Conservation (phyloP, 2,888 invertebrate species). For the Acanthosepion esculentum region DNA sequence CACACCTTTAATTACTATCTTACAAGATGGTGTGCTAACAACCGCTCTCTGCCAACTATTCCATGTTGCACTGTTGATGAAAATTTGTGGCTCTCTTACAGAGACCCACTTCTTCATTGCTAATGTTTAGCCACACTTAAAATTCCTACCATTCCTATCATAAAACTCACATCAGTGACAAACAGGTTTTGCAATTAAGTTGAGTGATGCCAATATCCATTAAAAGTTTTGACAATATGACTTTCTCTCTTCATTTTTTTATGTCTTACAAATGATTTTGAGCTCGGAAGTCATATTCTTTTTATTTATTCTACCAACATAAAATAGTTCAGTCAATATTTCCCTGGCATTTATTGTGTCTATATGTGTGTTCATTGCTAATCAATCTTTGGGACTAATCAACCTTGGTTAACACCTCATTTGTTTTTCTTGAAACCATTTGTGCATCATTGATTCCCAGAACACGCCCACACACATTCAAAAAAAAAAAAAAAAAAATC, state of each 20-base stretch:
- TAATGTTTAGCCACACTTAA: neutral
- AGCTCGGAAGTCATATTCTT: neutral
- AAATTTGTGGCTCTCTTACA: neutral
- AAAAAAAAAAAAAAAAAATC: too few species aligned
- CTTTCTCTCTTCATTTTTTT: neutral
- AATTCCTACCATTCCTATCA: neutral
- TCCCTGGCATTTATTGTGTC: neutral
- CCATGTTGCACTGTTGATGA: neutral
- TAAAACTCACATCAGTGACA: neutral
- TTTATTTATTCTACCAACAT: neutral
- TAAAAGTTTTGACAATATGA: neutral
- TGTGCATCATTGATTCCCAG: too few species aligned
- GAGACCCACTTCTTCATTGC: neutral
- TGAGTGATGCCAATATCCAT: slow-evolving; percentile 21
- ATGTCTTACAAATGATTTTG: neutral
- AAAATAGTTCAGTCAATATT: neutral
- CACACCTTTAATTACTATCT: neutral
- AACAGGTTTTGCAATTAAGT: neutral
- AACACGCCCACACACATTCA: too few species aligned
- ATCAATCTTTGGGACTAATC: neutral
- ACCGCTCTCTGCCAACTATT: neutral
- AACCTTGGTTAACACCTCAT: too few species aligned
- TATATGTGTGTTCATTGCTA: neutral
- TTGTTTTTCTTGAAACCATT: too few species aligned
- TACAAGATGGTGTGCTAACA: neutral